Evolutionary conservation across 1,140 invertebrate species (phyloP).

Genomic region (Drosophila bocki): DNA sequence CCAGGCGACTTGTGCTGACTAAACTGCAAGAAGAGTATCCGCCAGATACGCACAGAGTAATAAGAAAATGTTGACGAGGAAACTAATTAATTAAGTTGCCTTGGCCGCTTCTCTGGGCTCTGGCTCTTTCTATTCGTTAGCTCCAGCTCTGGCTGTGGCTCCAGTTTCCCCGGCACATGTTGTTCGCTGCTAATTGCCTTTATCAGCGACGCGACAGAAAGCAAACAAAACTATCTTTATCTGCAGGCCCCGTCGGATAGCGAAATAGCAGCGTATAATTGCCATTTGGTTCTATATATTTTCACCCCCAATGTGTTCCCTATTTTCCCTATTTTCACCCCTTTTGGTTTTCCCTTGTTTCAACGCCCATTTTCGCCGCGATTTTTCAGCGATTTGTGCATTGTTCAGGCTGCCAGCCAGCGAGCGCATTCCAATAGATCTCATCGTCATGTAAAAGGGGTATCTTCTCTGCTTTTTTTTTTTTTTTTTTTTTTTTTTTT

Average conservation of each 20-base stretch:
- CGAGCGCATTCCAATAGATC: conserved; percentile 49
- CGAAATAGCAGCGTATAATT: conserved; percentile 14
- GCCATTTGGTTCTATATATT: conserved; percentile 13
- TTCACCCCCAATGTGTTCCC: background rate
- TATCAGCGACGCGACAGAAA: conserved; percentile 69
- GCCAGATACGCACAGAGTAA: conserved; percentile 8
- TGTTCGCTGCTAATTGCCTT: conserved; percentile 77
- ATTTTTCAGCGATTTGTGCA: conserved; percentile 17
- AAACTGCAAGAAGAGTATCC: conserved; percentile 26
- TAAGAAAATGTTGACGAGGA: background rate
- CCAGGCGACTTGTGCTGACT: conserved; percentile 33
- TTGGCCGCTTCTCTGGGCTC: conserved; percentile 15
- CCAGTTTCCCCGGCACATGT: conserved; percentile 59
- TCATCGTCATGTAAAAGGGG: conserved; percentile 4
- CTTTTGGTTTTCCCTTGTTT: background rate
- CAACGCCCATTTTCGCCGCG: background rate
- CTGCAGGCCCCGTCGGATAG: conserved; percentile 46
- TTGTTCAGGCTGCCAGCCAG: conserved; percentile 18
- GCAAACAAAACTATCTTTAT: conserved; percentile 80
- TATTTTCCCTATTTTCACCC: conserved; percentile 1
- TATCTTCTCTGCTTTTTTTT: background rate
- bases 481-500: background rate
- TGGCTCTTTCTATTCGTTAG: conserved; percentile 3
- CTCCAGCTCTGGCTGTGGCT: background rate
- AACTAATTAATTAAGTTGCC: conserved; percentile 72